Percentiles rank a stretch among this genome's conserved stretches.
Conservation (phyloP, 2,888 invertebrate species). For the Nomada ruficornis region DNA sequence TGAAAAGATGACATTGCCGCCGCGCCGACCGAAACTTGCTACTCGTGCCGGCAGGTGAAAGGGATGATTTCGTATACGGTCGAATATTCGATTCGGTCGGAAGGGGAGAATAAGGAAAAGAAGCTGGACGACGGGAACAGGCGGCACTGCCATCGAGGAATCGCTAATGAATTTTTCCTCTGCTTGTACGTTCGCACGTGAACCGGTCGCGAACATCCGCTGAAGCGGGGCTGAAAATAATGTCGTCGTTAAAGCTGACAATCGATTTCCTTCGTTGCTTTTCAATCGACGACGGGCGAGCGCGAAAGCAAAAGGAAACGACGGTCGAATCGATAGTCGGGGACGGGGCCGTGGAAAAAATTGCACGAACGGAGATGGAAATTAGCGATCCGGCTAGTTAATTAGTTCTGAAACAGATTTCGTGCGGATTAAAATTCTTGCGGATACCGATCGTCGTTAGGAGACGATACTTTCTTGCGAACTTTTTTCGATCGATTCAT, state of each 20-base stretch:
- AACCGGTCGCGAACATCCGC: constrained; percentile 15
- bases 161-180: constrained; percentile 40
- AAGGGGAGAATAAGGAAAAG: neutral
- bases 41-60: constrained; percentile 2
- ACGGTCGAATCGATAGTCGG: neutral
- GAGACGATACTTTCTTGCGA: constrained; percentile 4
- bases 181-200: neutral
- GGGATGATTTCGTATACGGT: constrained; percentile 16
- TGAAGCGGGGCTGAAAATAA: constrained; percentile 38
- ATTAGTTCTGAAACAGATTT: constrained; percentile 54
- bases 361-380: constrained; percentile 23
- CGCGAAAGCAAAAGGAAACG: constrained; percentile 20
- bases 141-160: constrained; percentile 28
- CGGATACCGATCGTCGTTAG: neutral
- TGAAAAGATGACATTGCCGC: neutral
- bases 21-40: constrained; percentile 19
- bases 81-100: constrained; percentile 31
- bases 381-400: constrained; percentile 33
- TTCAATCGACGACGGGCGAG: constrained; percentile 9
- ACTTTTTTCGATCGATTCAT: constrained; percentile 30
- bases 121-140: constrained; percentile 2
- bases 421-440: constrained; percentile 41
- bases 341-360: neutral
- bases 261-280: constrained; percentile 39
- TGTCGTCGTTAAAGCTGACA: constrained; percentile 36